phyloP scores from a whole-genome alignment of 2,888 invertebrate genomes.

The Cheilosia pagana region DNA sequence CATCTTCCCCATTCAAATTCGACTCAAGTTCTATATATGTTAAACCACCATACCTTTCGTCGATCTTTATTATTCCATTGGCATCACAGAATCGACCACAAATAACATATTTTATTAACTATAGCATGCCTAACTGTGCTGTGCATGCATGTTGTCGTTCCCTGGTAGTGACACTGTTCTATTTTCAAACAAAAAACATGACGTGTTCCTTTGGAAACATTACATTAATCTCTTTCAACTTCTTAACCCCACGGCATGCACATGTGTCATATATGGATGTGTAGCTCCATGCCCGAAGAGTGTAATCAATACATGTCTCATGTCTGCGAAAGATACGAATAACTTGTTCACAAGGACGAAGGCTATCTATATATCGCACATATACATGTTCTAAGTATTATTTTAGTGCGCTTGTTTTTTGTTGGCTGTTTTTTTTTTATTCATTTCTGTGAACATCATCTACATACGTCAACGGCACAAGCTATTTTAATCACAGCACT shows the following conservation, averaged over 20 bases:
- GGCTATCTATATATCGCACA: constrained; percentile 19
- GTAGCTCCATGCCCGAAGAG: constrained; percentile 45
- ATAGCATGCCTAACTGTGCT: constrained; percentile 35
- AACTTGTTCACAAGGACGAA: constrained; percentile 66
- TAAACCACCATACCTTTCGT: no score
- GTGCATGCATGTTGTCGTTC: constrained; percentile 19
- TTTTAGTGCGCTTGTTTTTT: constrained; percentile 18
- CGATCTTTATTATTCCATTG: constrained; percentile 1
- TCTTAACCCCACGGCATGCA: constrained; percentile 54
- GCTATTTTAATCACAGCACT: constrained; percentile 67
- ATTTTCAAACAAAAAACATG: constrained; percentile 69
- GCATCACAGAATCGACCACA: constrained; percentile 25
- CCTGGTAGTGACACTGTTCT: constrained; percentile 63
- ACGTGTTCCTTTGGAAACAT: constrained; percentile 57
- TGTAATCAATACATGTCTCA: constrained; percentile 72
- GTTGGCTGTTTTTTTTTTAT: not conserved
- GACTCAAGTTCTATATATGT: no score
- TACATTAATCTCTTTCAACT: constrained; percentile 70
- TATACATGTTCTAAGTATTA: constrained; percentile 10
- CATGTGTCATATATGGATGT: not conserved
- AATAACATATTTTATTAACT: constrained; percentile 49
- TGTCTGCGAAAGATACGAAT: constrained; percentile 67
- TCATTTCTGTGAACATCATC: constrained; percentile 42
- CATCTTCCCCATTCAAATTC: no score
- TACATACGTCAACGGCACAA: constrained; percentile 66